A percentile compares a stretch with the other conserved stretches of the same genome.
Evolutionary conservation across 2,797 vertebrate genomes (phyloP).

Genomic region (Poeciliopsis paucimaculata): DNA sequence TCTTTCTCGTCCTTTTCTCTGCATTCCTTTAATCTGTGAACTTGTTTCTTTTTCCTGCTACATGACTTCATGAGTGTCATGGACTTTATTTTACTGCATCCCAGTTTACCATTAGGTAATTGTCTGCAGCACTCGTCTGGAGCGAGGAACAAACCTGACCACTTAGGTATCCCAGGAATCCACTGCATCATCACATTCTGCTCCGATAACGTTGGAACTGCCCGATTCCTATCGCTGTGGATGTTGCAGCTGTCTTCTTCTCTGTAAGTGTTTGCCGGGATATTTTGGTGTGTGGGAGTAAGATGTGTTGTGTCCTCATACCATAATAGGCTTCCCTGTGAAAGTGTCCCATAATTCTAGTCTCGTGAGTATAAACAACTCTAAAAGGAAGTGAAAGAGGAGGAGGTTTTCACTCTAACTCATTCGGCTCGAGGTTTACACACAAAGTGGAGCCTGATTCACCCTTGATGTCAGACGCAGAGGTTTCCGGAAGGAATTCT

Average conservation of each 20-base stretch:
- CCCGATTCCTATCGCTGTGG: constrained; percentile 72
- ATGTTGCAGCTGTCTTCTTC: constrained; percentile 58
- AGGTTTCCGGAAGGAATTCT: constrained; percentile 77
- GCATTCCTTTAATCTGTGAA: constrained; percentile 66
- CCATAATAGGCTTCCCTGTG: constrained; percentile 77
- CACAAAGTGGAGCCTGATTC: constrained; percentile 54
- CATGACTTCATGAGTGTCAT: constrained; percentile 66
- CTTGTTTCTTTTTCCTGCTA: constrained; percentile 53
- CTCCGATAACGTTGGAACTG: constrained; percentile 66
- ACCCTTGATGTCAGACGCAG: constrained; percentile 67
- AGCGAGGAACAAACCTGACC: constrained; percentile 70
- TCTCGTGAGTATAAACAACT: constrained; percentile 70
- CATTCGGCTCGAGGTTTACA: constrained; percentile 24
- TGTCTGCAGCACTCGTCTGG: constrained; percentile 58
- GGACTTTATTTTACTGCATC: constrained; percentile 64
- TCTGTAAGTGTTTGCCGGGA: constrained; percentile 39
- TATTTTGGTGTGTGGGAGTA: constrained; percentile 51
- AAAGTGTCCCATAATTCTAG: constrained; percentile 72
- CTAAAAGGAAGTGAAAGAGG: constrained; percentile 64
- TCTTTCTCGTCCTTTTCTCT: constrained; percentile 34
- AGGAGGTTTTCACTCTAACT: constrained; percentile 52
- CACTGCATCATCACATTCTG: constrained; percentile 70
- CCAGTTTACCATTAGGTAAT: constrained; percentile 60
- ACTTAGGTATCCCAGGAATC: constrained; percentile 72
- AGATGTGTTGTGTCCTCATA: constrained; percentile 72